Conservation (phyloP, 1,140 invertebrate genomes). For the Panulirus ornatus region DNA sequence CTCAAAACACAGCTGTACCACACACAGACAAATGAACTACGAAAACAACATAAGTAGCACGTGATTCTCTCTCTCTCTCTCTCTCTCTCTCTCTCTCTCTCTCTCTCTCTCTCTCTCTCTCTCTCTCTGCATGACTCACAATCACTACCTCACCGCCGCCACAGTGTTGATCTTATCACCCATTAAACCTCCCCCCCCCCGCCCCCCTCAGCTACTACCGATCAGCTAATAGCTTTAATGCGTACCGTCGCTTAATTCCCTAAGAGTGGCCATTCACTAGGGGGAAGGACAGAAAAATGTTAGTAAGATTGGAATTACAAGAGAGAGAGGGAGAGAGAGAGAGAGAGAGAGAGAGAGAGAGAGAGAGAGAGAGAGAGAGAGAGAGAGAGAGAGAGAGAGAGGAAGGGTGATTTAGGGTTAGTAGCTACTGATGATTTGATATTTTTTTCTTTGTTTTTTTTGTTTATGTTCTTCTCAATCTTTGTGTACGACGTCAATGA, state of each 20-base stretch:
- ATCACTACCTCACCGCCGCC: neutral
- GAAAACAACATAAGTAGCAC: no score
- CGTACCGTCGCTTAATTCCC: neutral
- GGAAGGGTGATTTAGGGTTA: no score
- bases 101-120: no score
- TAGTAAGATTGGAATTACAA: neutral
- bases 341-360: neutral
- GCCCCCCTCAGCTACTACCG: no score
- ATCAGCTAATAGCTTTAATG: neutral
- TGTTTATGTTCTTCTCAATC: no score
- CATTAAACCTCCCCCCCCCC: neutral
- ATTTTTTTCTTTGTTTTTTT: no score
- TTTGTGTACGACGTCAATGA: no score
- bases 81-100: neutral
- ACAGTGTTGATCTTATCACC: neutral
- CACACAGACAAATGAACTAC: no score
- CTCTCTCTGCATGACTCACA: neutral
- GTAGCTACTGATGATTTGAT: no score
- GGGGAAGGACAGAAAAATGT: neutral
- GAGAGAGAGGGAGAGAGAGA: neutral
- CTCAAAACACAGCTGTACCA: no score
- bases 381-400: neutral
- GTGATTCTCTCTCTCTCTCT: neutral
- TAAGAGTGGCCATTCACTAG: neutral
- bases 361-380: neutral